Conservation (phyloP, 2,113 vertebrate genomes). For the Odobenus rosmarus region DNA sequence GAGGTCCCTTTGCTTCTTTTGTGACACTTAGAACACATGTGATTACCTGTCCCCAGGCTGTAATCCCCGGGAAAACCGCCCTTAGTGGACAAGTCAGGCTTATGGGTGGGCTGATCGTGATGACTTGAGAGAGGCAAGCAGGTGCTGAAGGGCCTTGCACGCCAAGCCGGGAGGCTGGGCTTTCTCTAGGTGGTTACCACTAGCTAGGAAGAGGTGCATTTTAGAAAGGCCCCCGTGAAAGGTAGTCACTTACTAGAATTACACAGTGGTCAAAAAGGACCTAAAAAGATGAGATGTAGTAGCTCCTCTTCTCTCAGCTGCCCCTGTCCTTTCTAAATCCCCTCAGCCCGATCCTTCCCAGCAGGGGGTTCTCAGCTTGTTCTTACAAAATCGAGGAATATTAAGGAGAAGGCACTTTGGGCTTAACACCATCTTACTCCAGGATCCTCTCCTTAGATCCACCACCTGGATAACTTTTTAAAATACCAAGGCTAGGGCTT, state of each 20-base stretch:
- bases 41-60: too few relatives aligned
- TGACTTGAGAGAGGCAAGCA: accelerated
- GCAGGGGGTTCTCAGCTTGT: not conserved
- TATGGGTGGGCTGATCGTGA: accelerated
- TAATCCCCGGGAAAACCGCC: accelerated
- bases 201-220: not conserved
- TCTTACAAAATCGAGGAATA: not conserved
- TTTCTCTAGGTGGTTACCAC: not conserved
- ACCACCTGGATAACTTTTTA: not conserved
- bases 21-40: not conserved
- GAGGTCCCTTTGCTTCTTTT: not conserved
- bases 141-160: not conserved
- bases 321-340: not conserved
- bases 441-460: not conserved
- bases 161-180: too few relatives aligned
- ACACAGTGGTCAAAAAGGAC: not conserved
- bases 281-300: not conserved
- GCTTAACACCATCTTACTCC: not conserved
- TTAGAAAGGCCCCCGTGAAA: not conserved
- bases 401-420: not conserved
- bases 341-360: not conserved
- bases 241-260: not conserved
- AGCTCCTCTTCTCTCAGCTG: not conserved
- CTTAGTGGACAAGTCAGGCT: too few relatives aligned
- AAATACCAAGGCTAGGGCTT: not conserved